Evolutionary conservation across 1,140 invertebrate genomes (phyloP).

Genomic region (Delia radicum): DNA sequence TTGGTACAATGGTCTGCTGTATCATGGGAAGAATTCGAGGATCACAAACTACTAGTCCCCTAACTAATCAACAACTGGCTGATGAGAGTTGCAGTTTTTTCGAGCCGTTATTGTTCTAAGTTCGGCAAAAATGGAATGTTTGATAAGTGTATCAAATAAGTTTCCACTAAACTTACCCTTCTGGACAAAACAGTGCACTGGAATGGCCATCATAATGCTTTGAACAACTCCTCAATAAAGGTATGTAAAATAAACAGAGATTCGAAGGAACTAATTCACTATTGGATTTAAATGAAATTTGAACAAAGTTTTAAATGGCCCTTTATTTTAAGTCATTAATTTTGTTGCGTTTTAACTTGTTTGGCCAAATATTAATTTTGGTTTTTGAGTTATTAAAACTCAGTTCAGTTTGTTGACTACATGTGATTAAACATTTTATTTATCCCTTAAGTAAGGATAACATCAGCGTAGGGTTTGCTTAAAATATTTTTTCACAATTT

Average conservation of each 20-base stretch:
- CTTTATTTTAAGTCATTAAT: no score
- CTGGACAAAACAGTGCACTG: conserved; percentile 69
- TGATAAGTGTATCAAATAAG: conserved; percentile 76
- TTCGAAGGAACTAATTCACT: no score
- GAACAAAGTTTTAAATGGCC: no score
- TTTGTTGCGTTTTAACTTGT: no score
- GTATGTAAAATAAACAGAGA: conserved; percentile 56
- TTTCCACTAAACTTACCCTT: conserved; percentile 78
- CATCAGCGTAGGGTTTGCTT: no score
- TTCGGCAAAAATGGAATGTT: conserved; percentile 72
- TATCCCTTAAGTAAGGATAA: no score
- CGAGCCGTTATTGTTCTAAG: conserved; percentile 70
- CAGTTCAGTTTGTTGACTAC: no score
- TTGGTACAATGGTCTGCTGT: conserved; percentile 70
- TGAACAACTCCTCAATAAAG: conserved; percentile 69
- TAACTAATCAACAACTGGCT: conserved; percentile 62
- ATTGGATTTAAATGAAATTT: no score
- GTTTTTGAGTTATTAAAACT: no score
- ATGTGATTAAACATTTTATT: no score
- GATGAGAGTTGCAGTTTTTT: conserved; percentile 68
- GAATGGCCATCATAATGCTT: conserved; percentile 66
- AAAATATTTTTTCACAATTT: no score
- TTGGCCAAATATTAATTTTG: no score
- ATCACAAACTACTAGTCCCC: conserved; percentile 57
- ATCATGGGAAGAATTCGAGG: conserved; percentile 66